phyloP scores from a whole-genome alignment of 35 echinoderm and acorn worm genomes.

The Ophioderma brevispina region DNA sequence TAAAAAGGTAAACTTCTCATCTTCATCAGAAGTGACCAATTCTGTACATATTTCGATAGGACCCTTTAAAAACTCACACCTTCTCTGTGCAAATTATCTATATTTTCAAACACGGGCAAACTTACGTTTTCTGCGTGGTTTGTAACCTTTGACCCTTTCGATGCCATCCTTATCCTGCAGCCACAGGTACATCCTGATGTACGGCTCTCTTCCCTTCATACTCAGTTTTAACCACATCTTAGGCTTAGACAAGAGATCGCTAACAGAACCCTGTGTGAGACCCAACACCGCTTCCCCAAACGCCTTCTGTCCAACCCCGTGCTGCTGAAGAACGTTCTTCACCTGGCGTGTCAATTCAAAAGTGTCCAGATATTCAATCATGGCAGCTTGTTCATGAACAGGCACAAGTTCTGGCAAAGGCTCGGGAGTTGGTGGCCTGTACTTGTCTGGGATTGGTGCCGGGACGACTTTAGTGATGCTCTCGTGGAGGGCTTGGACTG shows the following conservation, averaged over 20 bases:
- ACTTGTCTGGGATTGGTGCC: constrained; percentile 21
- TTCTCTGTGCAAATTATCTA: neutral
- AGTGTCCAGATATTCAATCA: constrained; percentile 92
- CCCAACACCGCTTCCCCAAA: constrained; percentile 96
- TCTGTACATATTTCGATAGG: too few species aligned
- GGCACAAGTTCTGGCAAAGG: constrained; percentile 80
- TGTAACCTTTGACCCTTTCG: constrained; percentile 87
- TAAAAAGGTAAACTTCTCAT: neutral
- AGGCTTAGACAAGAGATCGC: constrained; percentile 95
- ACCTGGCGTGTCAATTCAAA: constrained; percentile 90
- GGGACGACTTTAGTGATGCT: neutral
- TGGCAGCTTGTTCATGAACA: constrained; percentile 93
- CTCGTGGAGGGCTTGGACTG: constrained; percentile 27
- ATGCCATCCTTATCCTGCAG: constrained; percentile 85
- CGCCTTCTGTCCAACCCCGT: constrained; percentile 93
- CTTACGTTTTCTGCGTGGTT: constrained; percentile 87
- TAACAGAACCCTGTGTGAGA: constrained; percentile 96
- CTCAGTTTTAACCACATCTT: constrained; percentile 99
- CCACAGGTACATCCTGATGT: constrained; percentile 97
- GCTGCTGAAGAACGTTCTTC: constrained; percentile 85
- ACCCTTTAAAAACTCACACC: neutral
- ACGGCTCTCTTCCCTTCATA: constrained; percentile 97
- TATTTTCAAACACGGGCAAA: neutral
- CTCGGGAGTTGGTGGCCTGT: constrained; percentile 51
- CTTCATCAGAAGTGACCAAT: neutral